A percentile compares a stretch with the other conserved stretches of the same genome.
Conservation (phyloP, 2,797 vertebrate genomes). For the Xyrichtys novacula region DNA sequence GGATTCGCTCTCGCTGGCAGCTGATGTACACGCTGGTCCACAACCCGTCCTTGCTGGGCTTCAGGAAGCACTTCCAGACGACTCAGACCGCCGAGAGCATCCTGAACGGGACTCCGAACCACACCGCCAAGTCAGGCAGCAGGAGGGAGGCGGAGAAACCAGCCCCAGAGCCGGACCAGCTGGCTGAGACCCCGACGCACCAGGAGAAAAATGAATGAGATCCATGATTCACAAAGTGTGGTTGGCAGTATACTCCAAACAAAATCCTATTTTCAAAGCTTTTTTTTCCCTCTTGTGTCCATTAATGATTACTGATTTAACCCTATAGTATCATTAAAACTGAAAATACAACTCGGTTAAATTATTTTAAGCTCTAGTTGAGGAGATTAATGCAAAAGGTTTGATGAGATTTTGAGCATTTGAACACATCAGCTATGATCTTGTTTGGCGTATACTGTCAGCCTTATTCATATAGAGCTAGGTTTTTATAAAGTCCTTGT, state of each 20-base stretch:
- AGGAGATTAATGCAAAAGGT: not conserved
- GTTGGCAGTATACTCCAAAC: not conserved
- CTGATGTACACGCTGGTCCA: constrained; percentile 92
- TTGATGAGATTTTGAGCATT: not conserved
- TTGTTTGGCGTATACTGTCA: not conserved
- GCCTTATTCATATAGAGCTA: not conserved
- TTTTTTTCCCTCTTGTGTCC: not conserved
- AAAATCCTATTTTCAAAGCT: not conserved
- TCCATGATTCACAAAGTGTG: rapidly evolving
- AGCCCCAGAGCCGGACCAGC: constrained; percentile 19
- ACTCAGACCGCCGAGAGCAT: constrained; percentile 73
- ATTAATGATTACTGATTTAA: too few relatives aligned
- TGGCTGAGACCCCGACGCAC: constrained; percentile 6
- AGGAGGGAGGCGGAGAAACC: constrained; percentile 51
- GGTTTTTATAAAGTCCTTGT: not conserved
- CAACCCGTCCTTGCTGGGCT: constrained; percentile 90
- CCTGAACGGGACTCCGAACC: constrained; percentile 79
- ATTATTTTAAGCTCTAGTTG: too few relatives aligned
- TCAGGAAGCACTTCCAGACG: constrained; percentile 88
- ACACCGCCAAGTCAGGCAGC: constrained; percentile 65
- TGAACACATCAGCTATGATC: not conserved
- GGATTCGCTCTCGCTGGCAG: constrained; percentile 86
- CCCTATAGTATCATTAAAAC: too few relatives aligned
- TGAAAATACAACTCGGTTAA: too few relatives aligned
- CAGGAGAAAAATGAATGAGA: constrained; percentile 54